Conservation (phyloP, 1,140 invertebrate species). For the Pseudomyrmex pallidus region DNA sequence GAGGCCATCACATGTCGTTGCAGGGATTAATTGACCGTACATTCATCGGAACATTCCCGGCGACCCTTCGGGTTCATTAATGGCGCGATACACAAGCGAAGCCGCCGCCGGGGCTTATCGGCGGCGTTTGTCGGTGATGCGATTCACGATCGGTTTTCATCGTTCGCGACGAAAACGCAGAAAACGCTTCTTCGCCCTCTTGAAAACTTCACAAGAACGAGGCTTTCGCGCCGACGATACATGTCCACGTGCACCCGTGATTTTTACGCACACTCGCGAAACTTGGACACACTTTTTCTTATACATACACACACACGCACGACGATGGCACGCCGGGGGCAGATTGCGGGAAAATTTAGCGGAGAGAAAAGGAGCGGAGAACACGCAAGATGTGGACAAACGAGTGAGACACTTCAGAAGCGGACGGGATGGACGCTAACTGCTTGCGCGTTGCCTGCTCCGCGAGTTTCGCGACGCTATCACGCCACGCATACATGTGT, state of each 20-base stretch:
- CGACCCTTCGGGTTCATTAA: constrained; percentile 12
- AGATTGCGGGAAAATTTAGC: not conserved
- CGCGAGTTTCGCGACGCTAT: constrained; percentile 42
- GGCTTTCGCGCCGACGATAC: constrained; percentile 24
- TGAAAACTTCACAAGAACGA: constrained; percentile 26
- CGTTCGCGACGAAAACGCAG: constrained; percentile 8
- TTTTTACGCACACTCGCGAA: not conserved
- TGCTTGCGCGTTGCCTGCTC: not conserved
- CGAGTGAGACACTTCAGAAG: not conserved
- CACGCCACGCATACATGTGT: constrained; percentile 17
- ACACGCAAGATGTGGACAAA: constrained; percentile 5
- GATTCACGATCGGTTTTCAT: not conserved
- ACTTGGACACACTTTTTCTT: not conserved
- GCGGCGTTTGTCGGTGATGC: not conserved
- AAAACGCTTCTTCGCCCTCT: not conserved
- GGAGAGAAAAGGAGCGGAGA: not conserved
- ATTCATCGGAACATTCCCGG: constrained; percentile 6
- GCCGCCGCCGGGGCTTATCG: constrained; percentile 5
- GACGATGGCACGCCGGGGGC: not conserved
- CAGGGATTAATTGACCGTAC: constrained; percentile 4
- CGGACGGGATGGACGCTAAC: not conserved
- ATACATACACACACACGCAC: not conserved
- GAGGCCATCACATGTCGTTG: not conserved
- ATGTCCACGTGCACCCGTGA: not conserved
- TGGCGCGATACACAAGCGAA: not conserved